Percentiles rank a stretch among this genome's conserved stretches.
phyloP scores from a whole-genome alignment of 2,888 invertebrate species.

The Digitonthophagus gazella region DNA sequence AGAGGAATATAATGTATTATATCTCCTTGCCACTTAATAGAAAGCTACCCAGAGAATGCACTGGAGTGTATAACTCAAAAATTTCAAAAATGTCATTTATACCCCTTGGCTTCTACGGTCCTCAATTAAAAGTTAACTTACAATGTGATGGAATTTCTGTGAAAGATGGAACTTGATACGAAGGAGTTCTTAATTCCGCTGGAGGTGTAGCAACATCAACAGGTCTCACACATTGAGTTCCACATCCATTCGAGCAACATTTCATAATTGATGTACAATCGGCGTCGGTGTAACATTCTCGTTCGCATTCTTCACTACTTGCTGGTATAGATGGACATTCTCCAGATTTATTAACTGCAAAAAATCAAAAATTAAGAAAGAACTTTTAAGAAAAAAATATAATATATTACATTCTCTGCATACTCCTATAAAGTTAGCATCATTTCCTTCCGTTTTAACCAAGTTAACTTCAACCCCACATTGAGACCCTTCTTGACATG shows the following conservation, averaged over 20 bases:
- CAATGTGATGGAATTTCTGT: conserved; percentile 44
- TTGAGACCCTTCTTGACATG: conserved; percentile 63
- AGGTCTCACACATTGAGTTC: conserved; percentile 66
- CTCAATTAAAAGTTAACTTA: conserved; percentile 31
- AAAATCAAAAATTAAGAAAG: background rate
- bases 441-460: conserved; percentile 10
- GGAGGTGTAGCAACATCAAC: conserved; percentile 46
- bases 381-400: conserved; percentile 2
- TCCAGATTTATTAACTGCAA: conserved; percentile 67
- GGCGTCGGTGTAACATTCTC: conserved; percentile 76
- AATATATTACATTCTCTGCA: conserved; percentile 62
- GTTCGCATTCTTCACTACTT: conserved; percentile 58
- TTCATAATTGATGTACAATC: conserved; percentile 77
- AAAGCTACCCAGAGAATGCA: too few relatives aligned
- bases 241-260: conserved; percentile 81
- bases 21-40: conserved; percentile 1
- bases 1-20: background rate
- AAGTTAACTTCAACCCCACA: conserved; percentile 65
- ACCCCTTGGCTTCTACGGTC: too few relatives aligned
- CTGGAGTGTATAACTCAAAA: too few relatives aligned
- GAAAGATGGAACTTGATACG: conserved; percentile 48
- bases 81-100: too few relatives aligned
- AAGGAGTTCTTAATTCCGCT: conserved; percentile 43
- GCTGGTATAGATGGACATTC: conserved; percentile 57
- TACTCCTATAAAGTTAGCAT: conserved; percentile 56